Conservation (phyloP, 2,797 vertebrate genomes). For the Darevskia mixta region DNA sequence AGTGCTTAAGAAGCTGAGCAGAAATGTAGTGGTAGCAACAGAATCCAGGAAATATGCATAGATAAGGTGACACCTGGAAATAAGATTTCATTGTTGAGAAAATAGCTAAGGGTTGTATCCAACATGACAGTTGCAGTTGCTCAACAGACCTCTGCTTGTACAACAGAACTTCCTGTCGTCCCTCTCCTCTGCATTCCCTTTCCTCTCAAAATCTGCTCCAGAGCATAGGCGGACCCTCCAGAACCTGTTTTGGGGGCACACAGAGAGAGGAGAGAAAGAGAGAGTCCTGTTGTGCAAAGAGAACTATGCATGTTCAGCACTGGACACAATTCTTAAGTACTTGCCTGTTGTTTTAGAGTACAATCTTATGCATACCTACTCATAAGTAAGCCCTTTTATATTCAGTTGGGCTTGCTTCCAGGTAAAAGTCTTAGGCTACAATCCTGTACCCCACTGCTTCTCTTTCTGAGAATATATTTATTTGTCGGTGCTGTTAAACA, state of each 20-base stretch:
- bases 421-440: background rate
- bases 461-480: background rate
- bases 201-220: too few species aligned
- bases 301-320: too few species aligned
- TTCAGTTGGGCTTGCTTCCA: background rate
- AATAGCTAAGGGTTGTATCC: background rate
- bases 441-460: background rate
- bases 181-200: too few species aligned
- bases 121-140: too few species aligned
- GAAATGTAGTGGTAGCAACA: background rate
- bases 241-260: too few species aligned
- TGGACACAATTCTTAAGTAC: constrained; percentile 35
- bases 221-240: too few species aligned
- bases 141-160: too few species aligned
- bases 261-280: too few species aligned
- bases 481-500: constrained; percentile 15
- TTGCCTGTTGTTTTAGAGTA: background rate
- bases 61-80: constrained; percentile 21
- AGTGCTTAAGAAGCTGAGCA: background rate
- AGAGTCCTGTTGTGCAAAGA: too few species aligned
- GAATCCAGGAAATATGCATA: background rate
- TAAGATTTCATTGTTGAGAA: constrained; percentile 16
- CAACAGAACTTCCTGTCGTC: too few species aligned
- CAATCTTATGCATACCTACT: background rate
- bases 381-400: background rate